A percentile compares a stretch with the other conserved stretches of the same genome.
phyloP scores from a whole-genome alignment of 2,797 vertebrate genomes.

The Coracias cyanogaster region DNA sequence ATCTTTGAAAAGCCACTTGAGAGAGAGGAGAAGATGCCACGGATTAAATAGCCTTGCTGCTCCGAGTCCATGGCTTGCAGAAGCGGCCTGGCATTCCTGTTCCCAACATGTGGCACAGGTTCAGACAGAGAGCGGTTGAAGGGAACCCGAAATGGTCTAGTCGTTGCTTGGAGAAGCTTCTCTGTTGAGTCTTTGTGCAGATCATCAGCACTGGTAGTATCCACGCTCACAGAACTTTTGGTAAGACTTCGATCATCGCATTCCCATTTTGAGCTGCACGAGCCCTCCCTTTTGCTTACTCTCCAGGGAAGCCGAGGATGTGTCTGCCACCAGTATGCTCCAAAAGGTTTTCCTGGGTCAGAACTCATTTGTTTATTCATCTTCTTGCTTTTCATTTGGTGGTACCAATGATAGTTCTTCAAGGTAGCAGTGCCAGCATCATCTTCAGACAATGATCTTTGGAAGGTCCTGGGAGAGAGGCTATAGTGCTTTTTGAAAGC shows the following conservation, averaged over 20 bases:
- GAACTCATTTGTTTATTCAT: constrained; percentile 46
- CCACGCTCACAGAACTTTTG: background rate
- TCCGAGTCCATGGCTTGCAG: constrained; percentile 42
- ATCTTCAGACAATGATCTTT: constrained; percentile 78
- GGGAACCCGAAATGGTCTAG: constrained; percentile 17
- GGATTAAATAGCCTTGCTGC: constrained; percentile 68
- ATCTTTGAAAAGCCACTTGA: constrained; percentile 78
- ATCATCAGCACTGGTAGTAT: background rate
- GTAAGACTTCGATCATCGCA: background rate
- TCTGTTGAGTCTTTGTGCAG: background rate
- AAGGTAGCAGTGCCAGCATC: constrained; percentile 60
- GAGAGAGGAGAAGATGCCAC: constrained; percentile 78
- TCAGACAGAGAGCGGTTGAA: constrained; percentile 81
- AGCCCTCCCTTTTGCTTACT: constrained; percentile 34
- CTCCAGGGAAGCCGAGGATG: constrained; percentile 62
- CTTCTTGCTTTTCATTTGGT: constrained; percentile 69
- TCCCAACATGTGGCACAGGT: constrained; percentile 5
- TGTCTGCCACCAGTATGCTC: constrained; percentile 67
- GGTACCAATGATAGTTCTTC: constrained; percentile 73
- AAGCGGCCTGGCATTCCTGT: background rate
- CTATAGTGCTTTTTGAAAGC: constrained; percentile 73
- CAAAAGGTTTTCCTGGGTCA: constrained; percentile 51
- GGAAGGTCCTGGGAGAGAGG: constrained; percentile 62
- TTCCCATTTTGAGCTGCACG: background rate
- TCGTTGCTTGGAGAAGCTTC: background rate